These are phyloP conservation scores for Caenorhabditis virilis DNA, from an alignment of 2,888 invertebrate species.

Conservation along the genomic window DNA sequence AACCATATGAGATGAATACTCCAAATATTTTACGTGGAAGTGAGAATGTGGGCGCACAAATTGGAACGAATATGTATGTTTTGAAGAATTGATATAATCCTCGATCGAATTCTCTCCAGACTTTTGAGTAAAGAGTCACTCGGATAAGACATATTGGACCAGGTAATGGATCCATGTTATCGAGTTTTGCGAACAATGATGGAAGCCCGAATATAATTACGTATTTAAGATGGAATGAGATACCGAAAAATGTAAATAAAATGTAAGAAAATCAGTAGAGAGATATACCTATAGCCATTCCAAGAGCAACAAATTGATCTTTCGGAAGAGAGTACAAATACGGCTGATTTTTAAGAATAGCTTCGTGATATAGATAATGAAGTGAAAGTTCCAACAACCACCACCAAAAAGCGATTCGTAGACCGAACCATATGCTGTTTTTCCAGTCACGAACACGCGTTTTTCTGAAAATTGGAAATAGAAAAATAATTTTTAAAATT, in stretches of 20 bases:
- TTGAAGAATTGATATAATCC: slow-evolving; percentile 71
- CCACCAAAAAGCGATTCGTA: slow-evolving; percentile 69
- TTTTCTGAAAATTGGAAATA: slow-evolving; percentile 14
- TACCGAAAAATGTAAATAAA: no score
- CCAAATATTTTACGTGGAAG: slow-evolving; percentile 69
- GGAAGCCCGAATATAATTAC: slow-evolving; percentile 71
- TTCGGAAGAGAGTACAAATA: slow-evolving; percentile 55
- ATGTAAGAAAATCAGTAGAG: no score
- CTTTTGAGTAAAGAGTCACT: slow-evolving; percentile 70
- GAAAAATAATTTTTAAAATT: neutral
- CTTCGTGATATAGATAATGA: slow-evolving; percentile 70
- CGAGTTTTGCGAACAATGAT: slow-evolving; percentile 69
- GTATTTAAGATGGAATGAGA: slow-evolving; percentile 72
- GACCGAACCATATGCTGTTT: slow-evolving; percentile 39
- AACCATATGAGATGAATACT: slow-evolving; percentile 70
- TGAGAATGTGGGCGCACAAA: slow-evolving; percentile 70
- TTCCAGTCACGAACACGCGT: slow-evolving; percentile 46
- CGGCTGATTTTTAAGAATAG: slow-evolving; percentile 60
- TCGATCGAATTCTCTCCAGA: slow-evolving; percentile 72
- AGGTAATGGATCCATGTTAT: slow-evolving; percentile 69
- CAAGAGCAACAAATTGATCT: slow-evolving; percentile 63
- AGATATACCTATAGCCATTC: slow-evolving; percentile 69
- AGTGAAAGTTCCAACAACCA: slow-evolving; percentile 66
- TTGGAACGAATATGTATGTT: slow-evolving; percentile 71
- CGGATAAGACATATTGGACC: slow-evolving; percentile 71